These are phyloP conservation scores for Eupeodes corollae DNA, from an alignment of 1,140 invertebrate genomes.

Conservation along the genomic window DNA sequence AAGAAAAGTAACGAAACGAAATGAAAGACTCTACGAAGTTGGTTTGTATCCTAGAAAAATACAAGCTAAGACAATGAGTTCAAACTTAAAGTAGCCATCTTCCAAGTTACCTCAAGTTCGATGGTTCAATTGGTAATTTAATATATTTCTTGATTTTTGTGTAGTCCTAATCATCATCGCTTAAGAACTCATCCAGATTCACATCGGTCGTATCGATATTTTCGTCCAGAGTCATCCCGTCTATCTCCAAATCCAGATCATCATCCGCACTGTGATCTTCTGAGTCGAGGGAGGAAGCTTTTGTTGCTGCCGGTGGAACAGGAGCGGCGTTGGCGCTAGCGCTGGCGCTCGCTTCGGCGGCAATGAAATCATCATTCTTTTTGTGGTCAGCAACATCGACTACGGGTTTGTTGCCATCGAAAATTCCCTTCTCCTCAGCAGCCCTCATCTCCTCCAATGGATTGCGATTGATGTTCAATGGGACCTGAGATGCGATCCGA, in stretches of 20 bases:
- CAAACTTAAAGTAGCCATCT: too few species aligned
- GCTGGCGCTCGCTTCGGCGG: constrained; percentile 2
- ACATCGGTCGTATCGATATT: constrained; percentile 51
- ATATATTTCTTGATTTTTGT: background rate
- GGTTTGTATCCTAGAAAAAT: too few species aligned
- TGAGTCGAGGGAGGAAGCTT: constrained; percentile 6
- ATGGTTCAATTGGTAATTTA: too few species aligned
- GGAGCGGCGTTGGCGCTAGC: constrained; percentile 4
- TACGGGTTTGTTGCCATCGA: constrained; percentile 8
- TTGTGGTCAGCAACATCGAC: constrained; percentile 19
- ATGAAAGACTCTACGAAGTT: too few species aligned
- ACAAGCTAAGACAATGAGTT: too few species aligned
- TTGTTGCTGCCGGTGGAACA: constrained; percentile 6
- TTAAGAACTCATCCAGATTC: constrained; percentile 28
- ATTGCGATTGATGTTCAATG: constrained; percentile 61
- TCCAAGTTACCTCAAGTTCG: too few species aligned
- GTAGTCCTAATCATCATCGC: constrained; percentile 25
- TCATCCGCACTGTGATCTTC: constrained; percentile 38
- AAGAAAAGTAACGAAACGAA: too few species aligned
- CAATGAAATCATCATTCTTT: constrained; percentile 12
- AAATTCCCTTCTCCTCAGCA: constrained; percentile 14
- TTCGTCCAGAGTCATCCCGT: constrained; percentile 49
- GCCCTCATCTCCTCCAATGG: constrained; percentile 57
- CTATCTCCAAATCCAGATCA: constrained; percentile 50
- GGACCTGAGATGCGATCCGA: constrained; percentile 39